Base-by-base conservation (phyloP, 2,113 vertebrate species). In the Circaetus gallicus region DNA sequence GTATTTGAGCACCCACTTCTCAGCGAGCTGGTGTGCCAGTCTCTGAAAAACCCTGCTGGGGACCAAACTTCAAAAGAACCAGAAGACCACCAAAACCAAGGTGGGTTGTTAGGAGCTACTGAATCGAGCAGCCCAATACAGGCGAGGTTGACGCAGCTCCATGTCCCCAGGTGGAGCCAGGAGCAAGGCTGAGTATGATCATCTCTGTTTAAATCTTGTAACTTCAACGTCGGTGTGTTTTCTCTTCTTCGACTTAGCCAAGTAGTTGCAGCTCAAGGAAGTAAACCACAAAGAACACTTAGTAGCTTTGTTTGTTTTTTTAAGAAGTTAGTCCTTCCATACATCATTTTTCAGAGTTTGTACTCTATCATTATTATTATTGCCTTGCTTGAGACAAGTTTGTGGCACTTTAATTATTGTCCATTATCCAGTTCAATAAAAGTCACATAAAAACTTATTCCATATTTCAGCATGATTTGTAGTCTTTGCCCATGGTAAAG, bases 321-420 rank as follows among this genome's bases (percentile, higher is more conserved):
- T 9, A 53, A 82, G 26, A 90, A 88, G 85, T 73, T 76, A 95
- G 21, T 91, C 4, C 31, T 94, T 88, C 72, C 32, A 69, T 82
- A 34, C 76, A 94, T 59, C 8, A 50, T 69, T 91, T 74, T 74
- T 79, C 61, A 84, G 76, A 84, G 62, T 87, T 91, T 69, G 11
- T 36, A 36, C 43, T 86, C 79, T 79, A 67, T 86, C 79, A 65
- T 73, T 79, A 77, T 76, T 45, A 84, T 93, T 86, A 61, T 50
- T 85, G 13, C 12, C 89, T 94, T 31, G 3, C 24, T 40, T 42
- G 62, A 93, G 86, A 97, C 52, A 93, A 95, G 65, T 86, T 93
- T 92, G 70, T 86, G 86, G 43, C 93, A 94, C 70, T 82, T 97
- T 85, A 95, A 93, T 97, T 97, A 80, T 66, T 83, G 94, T 43